Base-by-base conservation (phyloP, 2,888 invertebrate species). In the Hylaea fasciaria region DNA sequence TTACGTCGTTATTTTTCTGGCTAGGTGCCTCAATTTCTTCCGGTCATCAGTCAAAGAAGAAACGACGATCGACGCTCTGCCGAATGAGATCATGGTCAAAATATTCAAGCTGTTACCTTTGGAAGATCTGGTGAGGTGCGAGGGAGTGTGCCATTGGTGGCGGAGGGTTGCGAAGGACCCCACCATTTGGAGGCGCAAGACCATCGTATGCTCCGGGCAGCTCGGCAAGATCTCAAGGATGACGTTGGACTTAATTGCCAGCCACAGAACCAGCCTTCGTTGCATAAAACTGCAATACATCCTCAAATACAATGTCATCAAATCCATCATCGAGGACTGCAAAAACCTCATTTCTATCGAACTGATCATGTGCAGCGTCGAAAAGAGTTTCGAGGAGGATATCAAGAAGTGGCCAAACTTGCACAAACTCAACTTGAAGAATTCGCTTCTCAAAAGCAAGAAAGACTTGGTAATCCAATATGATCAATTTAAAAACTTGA, bases 311-410 rank as follows among this genome's bases (percentile, higher is more conserved):
- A 65, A 80, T 14, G 67, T 77, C 11, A 81, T 91, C 17, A 81
- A 81, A 66, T 73, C 81, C 29, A 76, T 93, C 39, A 74, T 87
- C 52, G 76, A 80, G 5, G 73, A 80, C 59, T 91, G 92, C 70
- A 61, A 65, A 16, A 85, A 91, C 68, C 76, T 93, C 41, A 77
- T 74, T 29, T 83, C 86, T 16, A 64, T 93, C 16, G 90, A 91
- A 73, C 69, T 92, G 50, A 79, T 89, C 0, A 92, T 92, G 92
- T 92, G 92, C 62, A 74, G 84, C 49, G 74, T 92, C 29, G 74
- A 75, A 52, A 83, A 83, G 64, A 83, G 86, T 37, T 84, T 92
- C 64, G 84, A 85, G 71, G 68, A 79, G 16, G 83, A 87, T 58
- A 59, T 91, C 32, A 74, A 66, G 28, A 83, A 68, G 55, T 90